A percentile compares a stretch with the other conserved stretches of the same genome.
phyloP scores from a whole-genome alignment of 2,888 invertebrate genomes.

The Torymus tubicola region DNA sequence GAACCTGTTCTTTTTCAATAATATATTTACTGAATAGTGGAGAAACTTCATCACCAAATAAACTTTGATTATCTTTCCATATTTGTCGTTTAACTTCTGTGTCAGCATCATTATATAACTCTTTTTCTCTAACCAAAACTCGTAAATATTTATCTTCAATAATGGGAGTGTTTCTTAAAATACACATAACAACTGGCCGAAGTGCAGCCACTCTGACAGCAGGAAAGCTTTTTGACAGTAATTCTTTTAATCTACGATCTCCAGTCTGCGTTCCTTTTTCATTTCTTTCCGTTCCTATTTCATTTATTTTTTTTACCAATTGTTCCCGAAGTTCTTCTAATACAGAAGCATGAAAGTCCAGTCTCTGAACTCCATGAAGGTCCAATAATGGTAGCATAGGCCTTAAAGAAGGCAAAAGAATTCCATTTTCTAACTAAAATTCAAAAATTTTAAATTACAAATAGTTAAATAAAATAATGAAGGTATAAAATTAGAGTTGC shows the following conservation, averaged over 20 bases:
- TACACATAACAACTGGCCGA: slow-evolving; percentile 96
- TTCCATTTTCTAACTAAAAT: slow-evolving; percentile 90
- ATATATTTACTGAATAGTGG: slow-evolving; percentile 95
- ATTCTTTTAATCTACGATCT: slow-evolving; percentile 91
- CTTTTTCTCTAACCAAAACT: slow-evolving; percentile 88
- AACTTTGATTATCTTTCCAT: slow-evolving; percentile 97
- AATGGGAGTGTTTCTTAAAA: slow-evolving; percentile 93
- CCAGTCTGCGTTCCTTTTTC: slow-evolving; percentile 82
- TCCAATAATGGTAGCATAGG: slow-evolving; percentile 97
- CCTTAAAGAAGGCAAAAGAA: slow-evolving; percentile 91
- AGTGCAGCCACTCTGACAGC: slow-evolving; percentile 93
- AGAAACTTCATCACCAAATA: slow-evolving; percentile 98
- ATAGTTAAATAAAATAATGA: not conserved
- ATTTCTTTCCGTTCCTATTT: slow-evolving; percentile 81
- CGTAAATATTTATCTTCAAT: slow-evolving; percentile 93
- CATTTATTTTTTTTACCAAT: slow-evolving; percentile 84
- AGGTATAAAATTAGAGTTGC: slow-evolving; percentile 9
- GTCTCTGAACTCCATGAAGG: slow-evolving; percentile 92
- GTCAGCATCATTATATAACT: slow-evolving; percentile 94
- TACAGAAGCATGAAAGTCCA: slow-evolving; percentile 97
- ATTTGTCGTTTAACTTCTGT: slow-evolving; percentile 98
- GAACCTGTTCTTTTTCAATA: slow-evolving; percentile 92
- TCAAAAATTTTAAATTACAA: slow-evolving; percentile 56
- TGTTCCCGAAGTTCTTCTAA: slow-evolving; percentile 85
- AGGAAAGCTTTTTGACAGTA: slow-evolving; percentile 94